Conservation (phyloP, 2,113 vertebrate species). For the Damaliscus lunatus region DNA sequence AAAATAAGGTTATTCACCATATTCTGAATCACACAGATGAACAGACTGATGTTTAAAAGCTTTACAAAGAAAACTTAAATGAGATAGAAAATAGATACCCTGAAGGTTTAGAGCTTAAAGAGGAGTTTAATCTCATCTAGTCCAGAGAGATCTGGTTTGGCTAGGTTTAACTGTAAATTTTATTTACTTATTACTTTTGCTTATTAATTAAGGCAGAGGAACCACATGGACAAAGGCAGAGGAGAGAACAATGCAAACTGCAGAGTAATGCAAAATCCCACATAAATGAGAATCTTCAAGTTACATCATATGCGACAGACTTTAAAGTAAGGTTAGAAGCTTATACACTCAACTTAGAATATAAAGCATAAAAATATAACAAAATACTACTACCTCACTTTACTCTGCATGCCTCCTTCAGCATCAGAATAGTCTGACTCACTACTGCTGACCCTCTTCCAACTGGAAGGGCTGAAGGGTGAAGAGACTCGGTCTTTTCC, state of each 20-base stretch:
- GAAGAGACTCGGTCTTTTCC: conserved; percentile 58
- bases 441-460: conserved; percentile 89
- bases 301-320: not conserved
- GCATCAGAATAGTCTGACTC: conserved; percentile 95
- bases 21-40: not conserved
- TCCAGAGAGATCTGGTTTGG: not conserved
- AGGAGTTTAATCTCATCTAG: not conserved
- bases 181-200: not conserved
- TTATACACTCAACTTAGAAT: not conserved
- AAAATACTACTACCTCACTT: conserved; percentile 86
- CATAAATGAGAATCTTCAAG: not conserved
- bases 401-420: conserved; percentile 91
- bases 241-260: not conserved
- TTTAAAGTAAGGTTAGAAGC: not conserved
- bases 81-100: not conserved
- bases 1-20: not conserved
- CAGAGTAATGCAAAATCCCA: not conserved
- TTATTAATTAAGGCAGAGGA: not conserved
- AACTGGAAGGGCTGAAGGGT: conserved; percentile 57
- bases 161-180: not conserved
- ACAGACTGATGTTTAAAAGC: not conserved
- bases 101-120: not conserved
- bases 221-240: not conserved
- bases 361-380: not conserved
- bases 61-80: not conserved